Base-by-base conservation (phyloP, 2,888 invertebrate genomes). In the Electrophaes corylata region DNA sequence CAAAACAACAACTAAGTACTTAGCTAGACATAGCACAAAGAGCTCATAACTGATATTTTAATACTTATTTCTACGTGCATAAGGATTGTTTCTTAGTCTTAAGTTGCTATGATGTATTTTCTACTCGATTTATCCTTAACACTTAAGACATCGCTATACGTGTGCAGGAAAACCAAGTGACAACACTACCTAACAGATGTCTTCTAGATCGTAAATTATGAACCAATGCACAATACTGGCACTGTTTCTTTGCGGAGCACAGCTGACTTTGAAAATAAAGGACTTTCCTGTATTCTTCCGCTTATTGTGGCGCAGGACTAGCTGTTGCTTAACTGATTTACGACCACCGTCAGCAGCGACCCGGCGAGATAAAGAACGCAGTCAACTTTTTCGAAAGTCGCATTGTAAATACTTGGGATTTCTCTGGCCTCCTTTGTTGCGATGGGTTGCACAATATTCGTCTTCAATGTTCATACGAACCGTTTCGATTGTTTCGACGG, bases 391-490 rank as follows among this genome's bases (percentile, higher is more conserved):
- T 83, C 77, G 78, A 84, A 84, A 81, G 80, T 82, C 69, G 74
- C 75, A 77, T 79, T 78, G 81, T 84, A 79, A 82, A 79, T 75
- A 76, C 76, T 73, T 77, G 80, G 60, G 85, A 80, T 87, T 85
- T 88, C 87, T 83, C 86, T 78, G 84, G 79, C 81, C 82, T 84
- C 83, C 80, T 86, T 90, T 91, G 88, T 89, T 76, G 73, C 70
- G 77, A 76, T 75, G 75, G 71, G 76, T 89, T 89, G 88, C 88
- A 87, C 88, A 90, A 88, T 86, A 80, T 78, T 74, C 79, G 83
- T 80, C 79, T 83, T 80, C 76, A 78, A 75, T 77, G 71, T 76
- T 75, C 78, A 78, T 80, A 79, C 77, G 75, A 75, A 66, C 71
- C 73, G 71, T 71, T 66, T 76, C 82, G 76, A 88, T 90, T 91